These are phyloP conservation scores for Protophormia terraenovae DNA, from an alignment of 2,888 invertebrate genomes.

Conservation along the genomic window DNA sequence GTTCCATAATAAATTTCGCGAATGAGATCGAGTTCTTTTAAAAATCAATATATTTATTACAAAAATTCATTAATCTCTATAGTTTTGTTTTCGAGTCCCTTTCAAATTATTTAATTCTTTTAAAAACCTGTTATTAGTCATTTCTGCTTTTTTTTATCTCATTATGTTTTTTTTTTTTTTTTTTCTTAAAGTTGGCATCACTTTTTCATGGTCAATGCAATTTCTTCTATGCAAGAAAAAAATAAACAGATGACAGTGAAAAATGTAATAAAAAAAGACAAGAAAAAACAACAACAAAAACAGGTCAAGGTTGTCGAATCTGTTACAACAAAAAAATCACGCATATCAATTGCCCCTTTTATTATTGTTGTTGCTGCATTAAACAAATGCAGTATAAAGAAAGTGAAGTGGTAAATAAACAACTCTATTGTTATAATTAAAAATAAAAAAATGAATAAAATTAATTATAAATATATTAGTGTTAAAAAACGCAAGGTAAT, in stretches of 20 bases:
- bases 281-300: neutral
- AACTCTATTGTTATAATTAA: too few species aligned
- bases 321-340: neutral
- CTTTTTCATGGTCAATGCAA: constrained; percentile 49
- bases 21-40: too few species aligned
- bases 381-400: too few species aligned
- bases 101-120: neutral
- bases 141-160: neutral
- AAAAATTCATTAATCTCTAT: too few species aligned
- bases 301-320: constrained; percentile 65
- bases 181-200: constrained; percentile 39
- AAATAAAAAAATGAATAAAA: too few species aligned
- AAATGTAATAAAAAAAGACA: neutral
- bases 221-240: neutral
- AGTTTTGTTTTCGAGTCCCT: too few species aligned
- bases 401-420: neutral
- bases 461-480: too few species aligned
- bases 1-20: too few species aligned
- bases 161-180: neutral
- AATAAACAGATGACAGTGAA: constrained; percentile 6
- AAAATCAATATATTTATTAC: too few species aligned
- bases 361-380: neutral
- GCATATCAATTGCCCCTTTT: neutral
- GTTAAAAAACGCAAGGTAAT: too few species aligned
- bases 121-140: neutral